Conservation (phyloP, 2,797 vertebrate genomes). For the Anguilla marmorata region DNA sequence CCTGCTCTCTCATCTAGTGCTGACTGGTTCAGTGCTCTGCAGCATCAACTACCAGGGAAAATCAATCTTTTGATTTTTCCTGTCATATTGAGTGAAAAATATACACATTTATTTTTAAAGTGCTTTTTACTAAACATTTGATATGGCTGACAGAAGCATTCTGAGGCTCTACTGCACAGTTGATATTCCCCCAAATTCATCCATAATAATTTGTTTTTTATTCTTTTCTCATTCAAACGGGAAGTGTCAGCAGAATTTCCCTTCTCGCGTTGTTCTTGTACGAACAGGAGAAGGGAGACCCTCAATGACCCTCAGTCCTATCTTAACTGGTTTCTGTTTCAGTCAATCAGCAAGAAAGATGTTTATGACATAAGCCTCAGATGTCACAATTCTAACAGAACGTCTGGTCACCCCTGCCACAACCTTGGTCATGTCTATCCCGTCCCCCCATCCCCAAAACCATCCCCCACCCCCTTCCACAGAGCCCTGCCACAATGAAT, state of each 20-base stretch:
- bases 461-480: background rate
- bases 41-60: background rate
- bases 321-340: background rate
- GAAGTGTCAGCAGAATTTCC: slow-evolving; percentile 9
- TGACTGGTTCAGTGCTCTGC: background rate
- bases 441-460: too few relatives aligned
- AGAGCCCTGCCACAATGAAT: background rate
- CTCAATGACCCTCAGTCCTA: background rate
- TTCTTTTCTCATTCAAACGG: background rate
- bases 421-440: background rate
- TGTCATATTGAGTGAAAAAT: background rate
- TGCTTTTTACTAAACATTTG: background rate
- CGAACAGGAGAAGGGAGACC: background rate
- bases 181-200: background rate
- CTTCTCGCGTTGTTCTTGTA: background rate
- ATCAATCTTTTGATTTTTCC: background rate
- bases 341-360: background rate
- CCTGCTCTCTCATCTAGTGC: background rate
- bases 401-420: background rate
- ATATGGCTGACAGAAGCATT: background rate
- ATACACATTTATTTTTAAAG: background rate
- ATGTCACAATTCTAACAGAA: background rate
- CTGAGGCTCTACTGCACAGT: background rate
- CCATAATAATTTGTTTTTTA: background rate
- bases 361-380: background rate